Conservation (phyloP, 2,888 invertebrate species). For the Pyrochroa serraticornis region DNA sequence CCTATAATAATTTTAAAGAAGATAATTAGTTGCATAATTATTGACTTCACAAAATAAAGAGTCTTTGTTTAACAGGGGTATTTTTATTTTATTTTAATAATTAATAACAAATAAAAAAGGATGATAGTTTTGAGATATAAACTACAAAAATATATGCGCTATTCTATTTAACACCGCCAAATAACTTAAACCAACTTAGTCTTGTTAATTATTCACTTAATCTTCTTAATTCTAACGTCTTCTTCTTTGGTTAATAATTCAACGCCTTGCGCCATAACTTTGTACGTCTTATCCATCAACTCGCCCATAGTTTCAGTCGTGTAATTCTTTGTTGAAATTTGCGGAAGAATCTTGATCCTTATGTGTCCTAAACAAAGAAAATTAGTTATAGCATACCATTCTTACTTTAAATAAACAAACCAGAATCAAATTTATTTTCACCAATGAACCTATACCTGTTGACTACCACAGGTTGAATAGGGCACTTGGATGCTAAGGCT, state of each 20-base stretch:
- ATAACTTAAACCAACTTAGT: background rate
- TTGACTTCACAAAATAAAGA: too few species aligned
- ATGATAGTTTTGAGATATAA: too few species aligned
- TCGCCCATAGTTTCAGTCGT: constrained; percentile 67
- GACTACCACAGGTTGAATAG: constrained; percentile 88
- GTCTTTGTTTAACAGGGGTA: too few species aligned
- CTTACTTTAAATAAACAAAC: constrained; percentile 53
- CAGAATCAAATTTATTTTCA: constrained; percentile 65
- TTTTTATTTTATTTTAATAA: too few species aligned
- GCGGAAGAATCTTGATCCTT: constrained; percentile 74
- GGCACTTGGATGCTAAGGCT: constrained; percentile 81
- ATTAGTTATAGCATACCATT: too few species aligned
- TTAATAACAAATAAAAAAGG: too few species aligned
- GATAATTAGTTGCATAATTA: too few species aligned
- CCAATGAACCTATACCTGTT: constrained; percentile 80
- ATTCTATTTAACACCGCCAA: too few species aligned
- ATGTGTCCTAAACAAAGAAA: constrained; percentile 64
- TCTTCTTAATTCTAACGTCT: constrained; percentile 1
- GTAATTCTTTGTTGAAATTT: constrained; percentile 70
- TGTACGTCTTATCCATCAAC: constrained; percentile 70
- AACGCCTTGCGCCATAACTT: constrained; percentile 70
- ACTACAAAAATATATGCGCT: too few species aligned
- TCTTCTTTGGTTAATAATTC: constrained; percentile 60
- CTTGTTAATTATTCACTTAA: constrained; percentile 1
- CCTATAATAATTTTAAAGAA: too few species aligned